Evolutionary conservation across 2,888 invertebrate species (phyloP), one percentile per base, ranked within the genome.

Genomic region (Lypha dubia): DNA sequence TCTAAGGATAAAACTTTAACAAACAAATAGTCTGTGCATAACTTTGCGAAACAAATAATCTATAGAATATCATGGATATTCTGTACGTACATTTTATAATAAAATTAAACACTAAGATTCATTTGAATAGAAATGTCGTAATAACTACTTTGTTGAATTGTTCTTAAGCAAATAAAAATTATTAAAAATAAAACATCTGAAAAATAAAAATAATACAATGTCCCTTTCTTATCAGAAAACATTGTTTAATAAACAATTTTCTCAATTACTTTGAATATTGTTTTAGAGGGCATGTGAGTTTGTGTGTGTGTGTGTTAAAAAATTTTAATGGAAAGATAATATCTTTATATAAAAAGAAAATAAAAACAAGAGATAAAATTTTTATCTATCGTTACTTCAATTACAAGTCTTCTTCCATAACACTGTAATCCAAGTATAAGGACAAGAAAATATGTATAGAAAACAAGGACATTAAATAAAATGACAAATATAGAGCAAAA

Each of bases 311-410:
- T 20, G 35, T 67, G 13, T 20, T 20, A 35, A 56, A 49, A 46
- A 67, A 49, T 67, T 58, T 32, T 58, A 58, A 67, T 65, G 22
- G 11, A 56, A 56, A 46, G 22, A 24, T 13, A 53, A 60, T 60
- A 44, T 28, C n/a, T n/a, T n/a, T n/a, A 5, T 53, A 46, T 15
- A 5, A 17, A 65, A 28, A 1, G 7, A 46, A 24, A 63, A 38
- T 17, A 68, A 41, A 38, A 53, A 63, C 22, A 53, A 60, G 15
- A 79, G 24, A 35, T 63, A 17, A n/a, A 62, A 53, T 63, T 70
- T 81, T 28, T 28, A 56, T 28, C 24, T n/a, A n/a, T 68, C 68
- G 58, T 62, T 68, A 62, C 53, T 70, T 20, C 81, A 81, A 81
- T 73, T 81, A 63, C 53, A 75, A 62, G 81, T 53, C 32, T 28